Evolutionary conservation across 2,888 invertebrate species (phyloP), one percentile per base, ranked within the genome.

Genomic region (Athrips mouffetella): DNA sequence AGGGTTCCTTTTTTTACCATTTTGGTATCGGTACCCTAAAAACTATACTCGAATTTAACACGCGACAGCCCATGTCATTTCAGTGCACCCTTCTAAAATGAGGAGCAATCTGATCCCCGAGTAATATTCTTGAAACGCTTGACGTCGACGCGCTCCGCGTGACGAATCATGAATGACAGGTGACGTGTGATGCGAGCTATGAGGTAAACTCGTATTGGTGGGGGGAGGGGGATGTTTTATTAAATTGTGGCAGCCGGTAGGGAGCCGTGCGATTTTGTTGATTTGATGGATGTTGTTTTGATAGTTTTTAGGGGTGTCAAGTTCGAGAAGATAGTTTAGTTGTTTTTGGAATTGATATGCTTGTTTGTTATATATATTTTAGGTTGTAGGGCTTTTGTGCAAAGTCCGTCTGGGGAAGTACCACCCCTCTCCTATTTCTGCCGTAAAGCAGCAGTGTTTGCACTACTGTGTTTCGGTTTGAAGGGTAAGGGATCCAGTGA

Each of bases 91-190:
- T 65, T 61, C 59, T 62, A 59, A 63, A 60, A 70, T 68, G 62
- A 74, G 75, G 73, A 66, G 68, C 70, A 73, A 72, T 73, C 71
- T 61, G 67, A 63, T 53, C 58, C 66, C 63, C 63, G 13, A 4
- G 45, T 33, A 45, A 45, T 45, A 45, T 45, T 23, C 47, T 49
- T 41, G 75, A 74, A 72, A 72, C 70, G 67, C 65, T 65, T 72
- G 73, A 75, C 80, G 72, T 72, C 65, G 67, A 65, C 55, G 58
- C 63, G 55, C 61, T 49, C 56, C 58, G 80, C 85, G 82, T 83
- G 80, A 80, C 85, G 84, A 83, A 84, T 76, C 64, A 70, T 74
- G 82, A 84, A 62, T 83, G 83, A 83, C 81, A 57, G 54, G 60
- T 70, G 76, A 70, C 73, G 62, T 53, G 57, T 48, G 60, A 57